Percentiles rank a stretch among this genome's conserved stretches.
phyloP scores from a whole-genome alignment of 2,113 vertebrate genomes.

The Cynopterus brachyotis region DNA sequence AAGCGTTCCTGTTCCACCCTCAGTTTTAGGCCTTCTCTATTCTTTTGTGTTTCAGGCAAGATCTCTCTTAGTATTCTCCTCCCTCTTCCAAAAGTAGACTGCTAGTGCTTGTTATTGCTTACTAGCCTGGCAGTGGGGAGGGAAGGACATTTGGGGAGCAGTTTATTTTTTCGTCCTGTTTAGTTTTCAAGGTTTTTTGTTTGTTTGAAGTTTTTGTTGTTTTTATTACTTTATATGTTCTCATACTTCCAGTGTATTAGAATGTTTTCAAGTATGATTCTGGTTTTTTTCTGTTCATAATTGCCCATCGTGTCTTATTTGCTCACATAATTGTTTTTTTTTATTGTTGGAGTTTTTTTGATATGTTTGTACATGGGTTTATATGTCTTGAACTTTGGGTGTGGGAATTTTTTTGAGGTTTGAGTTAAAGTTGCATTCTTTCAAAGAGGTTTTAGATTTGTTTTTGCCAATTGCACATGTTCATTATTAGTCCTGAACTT shows the following conservation, averaged over 20 bases:
- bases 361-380: neutral
- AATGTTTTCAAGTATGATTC: neutral
- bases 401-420: neutral
- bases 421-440: neutral
- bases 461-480: neutral
- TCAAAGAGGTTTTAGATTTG: slow-evolving; percentile 10
- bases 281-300: neutral
- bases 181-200: neutral
- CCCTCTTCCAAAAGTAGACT: neutral
- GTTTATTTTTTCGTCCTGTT: neutral
- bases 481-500: neutral
- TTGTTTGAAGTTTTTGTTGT: neutral
- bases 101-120: neutral
- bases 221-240: neutral
- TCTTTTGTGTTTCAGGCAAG: neutral
- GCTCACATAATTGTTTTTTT: neutral
- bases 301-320: neutral
- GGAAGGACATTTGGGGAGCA: neutral
- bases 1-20: neutral
- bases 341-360: neutral
- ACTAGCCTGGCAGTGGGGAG: neutral
- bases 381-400: neutral
- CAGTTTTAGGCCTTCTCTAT: neutral
- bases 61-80: neutral
- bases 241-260: neutral